Base-by-base conservation (phyloP, 2,888 invertebrate species). In the Tryphoninae sp. region DNA sequence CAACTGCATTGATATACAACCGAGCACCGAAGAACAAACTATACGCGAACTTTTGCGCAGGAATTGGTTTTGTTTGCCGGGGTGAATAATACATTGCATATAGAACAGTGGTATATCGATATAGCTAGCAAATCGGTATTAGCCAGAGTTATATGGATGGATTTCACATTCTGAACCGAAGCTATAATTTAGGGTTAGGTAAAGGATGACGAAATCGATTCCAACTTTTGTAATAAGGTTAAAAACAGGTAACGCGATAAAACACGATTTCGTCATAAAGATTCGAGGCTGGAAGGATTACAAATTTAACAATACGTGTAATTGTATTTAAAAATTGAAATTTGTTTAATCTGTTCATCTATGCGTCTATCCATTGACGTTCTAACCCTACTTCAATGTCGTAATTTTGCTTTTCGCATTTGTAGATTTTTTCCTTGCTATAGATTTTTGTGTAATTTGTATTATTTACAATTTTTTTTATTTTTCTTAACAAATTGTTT, bases 1-100 rank as follows among this genome's bases (percentile, higher is more conserved):
- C 91, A 91, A 87, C 88, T 90, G 88, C 87, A 89, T 88, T 87
- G 88, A 86, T 88, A 89, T 87, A 84, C 80, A 74, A 80, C 72
- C 72, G 85, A 64, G 68, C 59, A 80, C 62, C 71, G 45, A 73
- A 53, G 73, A 82, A 72, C 73, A 53, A 72, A 67, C 64, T 65
- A 45, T 67, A 73, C 72, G 78, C 78, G 83, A 89, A 89, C 84
- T 89, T 89, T 88, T 82, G 83, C 76, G 81, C 84, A 87, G 88
- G 85, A 86, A 88, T 88, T 87, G 88, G 83, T 86, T 86, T 86
- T 82, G 87, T 86, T 84, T 74, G 59, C 58, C 71, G 71, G 22
- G 16, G 45, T 26, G 73, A 68, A 75, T 61, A 74, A 59, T 75
- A 40, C 65, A 67, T 67, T 59, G 59, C 49, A 58, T 59, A 75